These are phyloP conservation scores for Siniperca knerii DNA, from an alignment of 2,113 vertebrate genomes.

Conservation along the genomic window DNA sequence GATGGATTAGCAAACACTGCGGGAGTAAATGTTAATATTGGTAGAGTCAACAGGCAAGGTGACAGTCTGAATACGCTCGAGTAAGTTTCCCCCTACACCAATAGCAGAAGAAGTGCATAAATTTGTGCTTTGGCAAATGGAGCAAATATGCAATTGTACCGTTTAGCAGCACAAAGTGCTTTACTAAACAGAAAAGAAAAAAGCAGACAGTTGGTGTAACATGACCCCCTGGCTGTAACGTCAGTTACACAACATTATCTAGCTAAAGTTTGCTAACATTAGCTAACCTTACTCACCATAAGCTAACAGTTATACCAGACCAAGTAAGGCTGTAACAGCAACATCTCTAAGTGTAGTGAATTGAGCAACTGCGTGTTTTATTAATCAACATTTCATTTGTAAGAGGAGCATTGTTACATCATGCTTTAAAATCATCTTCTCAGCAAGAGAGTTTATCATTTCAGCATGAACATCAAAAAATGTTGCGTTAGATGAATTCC, in stretches of 20 bases:
- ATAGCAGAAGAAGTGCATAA: not conserved
- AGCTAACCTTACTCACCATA: not conserved
- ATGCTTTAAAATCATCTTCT: not conserved
- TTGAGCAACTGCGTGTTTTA: too few relatives aligned
- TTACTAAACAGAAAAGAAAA: too few relatives aligned
- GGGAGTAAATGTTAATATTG: slow-evolving; percentile 73
- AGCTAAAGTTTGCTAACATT: not conserved
- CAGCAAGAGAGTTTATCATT: not conserved
- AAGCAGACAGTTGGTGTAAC: too few relatives aligned
- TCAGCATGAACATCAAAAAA: not conserved
- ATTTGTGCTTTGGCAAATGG: slow-evolving; percentile 7
- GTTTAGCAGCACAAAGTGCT: not conserved
- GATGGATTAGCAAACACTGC: slow-evolving; percentile 55
- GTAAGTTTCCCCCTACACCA: not conserved
- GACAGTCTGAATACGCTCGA: slow-evolving; percentile 6
- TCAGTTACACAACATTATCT: too few relatives aligned
- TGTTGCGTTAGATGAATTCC: not conserved
- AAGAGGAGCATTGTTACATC: too few relatives aligned
- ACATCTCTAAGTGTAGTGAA: not conserved
- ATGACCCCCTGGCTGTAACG: too few relatives aligned
- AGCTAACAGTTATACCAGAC: not conserved
- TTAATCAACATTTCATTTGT: too few relatives aligned
- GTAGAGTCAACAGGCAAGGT: slow-evolving; percentile 53
- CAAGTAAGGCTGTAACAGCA: not conserved
- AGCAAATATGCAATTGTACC: not conserved